Percentiles rank a stretch among this genome's conserved stretches.
Evolutionary conservation across 1,140 invertebrate species (phyloP).

Genomic region (Holotrichia oblita): DNA sequence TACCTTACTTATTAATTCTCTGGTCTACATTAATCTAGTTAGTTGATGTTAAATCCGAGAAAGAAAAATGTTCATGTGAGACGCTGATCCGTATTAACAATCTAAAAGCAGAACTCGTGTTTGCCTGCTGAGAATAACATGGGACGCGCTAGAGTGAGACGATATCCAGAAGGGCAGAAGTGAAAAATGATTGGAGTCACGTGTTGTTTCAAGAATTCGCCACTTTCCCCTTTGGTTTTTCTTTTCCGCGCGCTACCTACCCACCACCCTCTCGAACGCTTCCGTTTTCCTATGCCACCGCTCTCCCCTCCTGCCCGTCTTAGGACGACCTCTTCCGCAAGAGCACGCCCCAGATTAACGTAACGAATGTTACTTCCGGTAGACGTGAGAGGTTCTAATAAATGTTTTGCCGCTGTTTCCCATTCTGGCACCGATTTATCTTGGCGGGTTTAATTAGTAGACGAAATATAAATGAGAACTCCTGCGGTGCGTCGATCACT

Average conservation of each 20-base stretch:
- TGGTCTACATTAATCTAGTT: background rate
- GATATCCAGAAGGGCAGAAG: conserved; percentile 34
- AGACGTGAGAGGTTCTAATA: conserved; percentile 36
- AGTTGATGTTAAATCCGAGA: background rate
- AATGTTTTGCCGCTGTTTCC: conserved; percentile 36
- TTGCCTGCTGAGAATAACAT: background rate
- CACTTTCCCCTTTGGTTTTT: background rate
- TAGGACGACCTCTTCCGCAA: background rate
- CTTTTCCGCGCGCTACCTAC: background rate
- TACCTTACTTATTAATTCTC: background rate
- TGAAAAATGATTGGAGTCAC: conserved; percentile 30
- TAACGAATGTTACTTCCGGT: conserved; percentile 34
- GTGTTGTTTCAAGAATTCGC: conserved; percentile 35
- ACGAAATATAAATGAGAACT: conserved; percentile 34
- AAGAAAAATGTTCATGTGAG: background rate
- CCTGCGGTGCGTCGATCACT: conserved; percentile 22
- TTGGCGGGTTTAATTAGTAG: conserved; percentile 35
- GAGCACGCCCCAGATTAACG: conserved; percentile 34
- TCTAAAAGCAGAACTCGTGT: background rate
- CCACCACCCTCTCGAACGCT: background rate
- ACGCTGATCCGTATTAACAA: background rate
- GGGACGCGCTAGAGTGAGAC: conserved; percentile 2
- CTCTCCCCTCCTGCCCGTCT: background rate
- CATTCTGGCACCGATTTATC: conserved; percentile 34
- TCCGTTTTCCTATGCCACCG: background rate